A percentile compares a stretch with the other conserved stretches of the same genome.
These are phyloP conservation scores for Spodoptera exigua DNA, from an alignment of 2,888 invertebrate genomes.

Conservation along the genomic window DNA sequence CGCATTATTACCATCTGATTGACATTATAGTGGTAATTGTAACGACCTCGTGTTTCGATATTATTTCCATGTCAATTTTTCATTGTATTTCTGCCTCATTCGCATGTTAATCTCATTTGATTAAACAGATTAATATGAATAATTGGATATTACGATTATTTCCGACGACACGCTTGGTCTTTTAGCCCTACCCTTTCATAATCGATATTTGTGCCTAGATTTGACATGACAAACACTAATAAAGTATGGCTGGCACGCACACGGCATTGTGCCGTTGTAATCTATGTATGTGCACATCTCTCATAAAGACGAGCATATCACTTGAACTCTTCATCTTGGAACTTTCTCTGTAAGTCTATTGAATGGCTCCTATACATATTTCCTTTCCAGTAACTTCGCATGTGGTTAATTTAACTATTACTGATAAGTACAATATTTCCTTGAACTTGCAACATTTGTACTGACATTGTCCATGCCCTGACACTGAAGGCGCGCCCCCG, in stretches of 20 bases:
- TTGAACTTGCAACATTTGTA: conserved; percentile 20
- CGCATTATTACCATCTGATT: conserved; percentile 35
- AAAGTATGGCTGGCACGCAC: conserved; percentile 21
- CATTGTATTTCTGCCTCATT: conserved; percentile 25
- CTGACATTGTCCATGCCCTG: conserved; percentile 2
- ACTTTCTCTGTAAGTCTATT: background rate
- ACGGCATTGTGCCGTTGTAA: conserved; percentile 24
- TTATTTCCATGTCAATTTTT: conserved; percentile 9
- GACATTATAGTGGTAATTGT: conserved; percentile 18
- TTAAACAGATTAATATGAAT: conserved; percentile 24
- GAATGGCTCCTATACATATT: too few relatives aligned
- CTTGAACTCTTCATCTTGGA: background rate
- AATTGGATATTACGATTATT: conserved; percentile 20
- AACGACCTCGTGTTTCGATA: conserved; percentile 10
- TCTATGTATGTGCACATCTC: conserved; percentile 13
- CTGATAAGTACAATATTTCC: too few relatives aligned
- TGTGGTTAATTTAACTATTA: background rate
- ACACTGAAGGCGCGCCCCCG: conserved; percentile 22
- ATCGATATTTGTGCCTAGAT: conserved; percentile 9
- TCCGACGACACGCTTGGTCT: background rate
- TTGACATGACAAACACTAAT: conserved; percentile 31
- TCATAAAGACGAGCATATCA: conserved; percentile 14
- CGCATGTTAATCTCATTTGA: conserved; percentile 17
- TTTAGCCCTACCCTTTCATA: background rate
- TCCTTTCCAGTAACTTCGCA: background rate